Conservation (phyloP, 2,797 vertebrate species). For the Hyperoplus immaculatus region DNA sequence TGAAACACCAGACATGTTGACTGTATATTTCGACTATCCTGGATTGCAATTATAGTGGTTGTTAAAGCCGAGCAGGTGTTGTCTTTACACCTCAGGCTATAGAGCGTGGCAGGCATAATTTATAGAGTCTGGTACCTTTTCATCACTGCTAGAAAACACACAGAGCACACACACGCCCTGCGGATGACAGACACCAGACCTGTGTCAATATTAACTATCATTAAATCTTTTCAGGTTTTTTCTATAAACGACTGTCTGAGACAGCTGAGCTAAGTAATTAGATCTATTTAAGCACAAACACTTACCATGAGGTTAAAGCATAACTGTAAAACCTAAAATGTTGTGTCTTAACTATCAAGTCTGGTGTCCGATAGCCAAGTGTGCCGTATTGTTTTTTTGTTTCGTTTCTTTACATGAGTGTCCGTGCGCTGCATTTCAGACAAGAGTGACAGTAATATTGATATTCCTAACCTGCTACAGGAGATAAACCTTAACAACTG, state of each 20-base stretch:
- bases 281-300: slow-evolving; percentile 54
- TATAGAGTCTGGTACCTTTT: slow-evolving; percentile 75
- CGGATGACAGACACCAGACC: slow-evolving; percentile 63
- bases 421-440: slow-evolving; percentile 59
- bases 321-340: slow-evolving; percentile 28
- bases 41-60: slow-evolving; percentile 80
- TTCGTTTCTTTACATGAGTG: slow-evolving; percentile 31
- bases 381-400: slow-evolving; percentile 49
- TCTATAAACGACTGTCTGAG: slow-evolving; percentile 50
- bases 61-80: slow-evolving; percentile 82
- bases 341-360: slow-evolving; percentile 58
- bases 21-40: slow-evolving; percentile 72
- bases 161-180: slow-evolving; percentile 54
- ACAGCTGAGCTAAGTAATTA: slow-evolving; percentile 48
- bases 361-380: slow-evolving; percentile 62
- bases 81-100: slow-evolving; percentile 70
- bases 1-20: slow-evolving; percentile 72
- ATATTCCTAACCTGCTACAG: slow-evolving; percentile 79
- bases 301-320: slow-evolving; percentile 43
- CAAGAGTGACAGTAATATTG: slow-evolving; percentile 67
- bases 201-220: slow-evolving; percentile 57
- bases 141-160: slow-evolving; percentile 67
- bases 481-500: slow-evolving; percentile 77
- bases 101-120: slow-evolving; percentile 69
- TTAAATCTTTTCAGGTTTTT: slow-evolving; percentile 55